phyloP scores from a whole-genome alignment of 2,888 invertebrate genomes.

The Cheilosia variabilis region DNA sequence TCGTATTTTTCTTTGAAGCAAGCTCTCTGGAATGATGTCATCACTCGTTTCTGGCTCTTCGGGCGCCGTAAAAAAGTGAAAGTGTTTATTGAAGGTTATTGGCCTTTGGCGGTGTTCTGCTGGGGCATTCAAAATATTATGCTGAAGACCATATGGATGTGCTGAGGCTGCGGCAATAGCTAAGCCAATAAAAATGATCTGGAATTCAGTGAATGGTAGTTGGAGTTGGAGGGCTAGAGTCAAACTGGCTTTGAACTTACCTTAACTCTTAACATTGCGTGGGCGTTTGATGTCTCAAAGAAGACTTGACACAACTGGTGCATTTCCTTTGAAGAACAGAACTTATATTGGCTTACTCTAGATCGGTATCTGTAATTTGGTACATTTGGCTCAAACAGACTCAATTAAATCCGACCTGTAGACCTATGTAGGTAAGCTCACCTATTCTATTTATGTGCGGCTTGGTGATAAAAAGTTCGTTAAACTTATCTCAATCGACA shows the following conservation, averaged over 20 bases:
- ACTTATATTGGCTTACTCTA: conserved; percentile 34
- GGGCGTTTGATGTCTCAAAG: not conserved
- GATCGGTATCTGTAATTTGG: conserved; percentile 2
- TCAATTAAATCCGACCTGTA: no score
- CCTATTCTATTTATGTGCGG: not conserved
- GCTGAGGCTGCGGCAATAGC: conserved; percentile 2
- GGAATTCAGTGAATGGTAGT: not conserved
- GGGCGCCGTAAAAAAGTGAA: conserved; percentile 34
- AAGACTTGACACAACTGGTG: conserved; percentile 6
- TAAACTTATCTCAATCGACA: not conserved
- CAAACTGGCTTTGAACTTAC: conserved; percentile 1
- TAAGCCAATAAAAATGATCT: conserved; percentile 16
- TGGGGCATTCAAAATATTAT: not conserved
- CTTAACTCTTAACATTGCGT: not conserved
- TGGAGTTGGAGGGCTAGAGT: no score
- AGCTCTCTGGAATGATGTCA: conserved; percentile 19
- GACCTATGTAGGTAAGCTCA: no score
- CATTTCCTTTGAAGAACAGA: conserved; percentile 7
- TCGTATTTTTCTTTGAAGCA: conserved; percentile 80
- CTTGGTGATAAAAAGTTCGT: not conserved
- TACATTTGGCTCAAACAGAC: no score
- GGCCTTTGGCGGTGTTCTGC: conserved; percentile 3
- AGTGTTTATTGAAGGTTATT: conserved; percentile 8
- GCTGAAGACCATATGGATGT: conserved; percentile 10
- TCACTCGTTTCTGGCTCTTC: conserved; percentile 26